Conservation (phyloP, 1,140 invertebrate genomes). For the Maniola jurtina region DNA sequence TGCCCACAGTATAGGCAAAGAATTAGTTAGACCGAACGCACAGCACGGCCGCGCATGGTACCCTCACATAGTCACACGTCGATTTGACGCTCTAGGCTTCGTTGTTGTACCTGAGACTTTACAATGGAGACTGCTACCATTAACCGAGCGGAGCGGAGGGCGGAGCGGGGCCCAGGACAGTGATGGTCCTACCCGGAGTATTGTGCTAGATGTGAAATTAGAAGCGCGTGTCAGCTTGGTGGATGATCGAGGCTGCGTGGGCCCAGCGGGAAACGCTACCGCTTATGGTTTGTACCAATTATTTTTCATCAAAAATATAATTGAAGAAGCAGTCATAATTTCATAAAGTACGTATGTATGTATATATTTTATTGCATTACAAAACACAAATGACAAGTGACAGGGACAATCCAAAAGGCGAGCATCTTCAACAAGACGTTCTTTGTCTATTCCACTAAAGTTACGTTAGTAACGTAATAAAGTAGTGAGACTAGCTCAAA, state of each 20-base stretch:
- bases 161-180: slow-evolving; percentile 21
- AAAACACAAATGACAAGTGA: too few relatives aligned
- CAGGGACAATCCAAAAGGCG: too few relatives aligned
- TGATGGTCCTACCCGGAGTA: slow-evolving; percentile 17
- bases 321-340: too few relatives aligned
- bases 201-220: slow-evolving; percentile 50
- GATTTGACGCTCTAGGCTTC: slow-evolving; percentile 40
- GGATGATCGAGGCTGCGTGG: slow-evolving; percentile 60
- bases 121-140: slow-evolving; percentile 49
- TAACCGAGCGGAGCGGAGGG: slow-evolving; percentile 39
- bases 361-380: too few relatives aligned
- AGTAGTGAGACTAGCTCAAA: too few relatives aligned
- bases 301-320: too few relatives aligned
- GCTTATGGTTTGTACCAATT: slow-evolving; percentile 62
- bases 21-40: slow-evolving; percentile 53
- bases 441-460: too few relatives aligned
- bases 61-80: slow-evolving; percentile 44
- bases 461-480: too few relatives aligned
- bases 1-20: slow-evolving; percentile 57
- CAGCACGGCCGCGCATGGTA: slow-evolving; percentile 61
- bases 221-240: slow-evolving; percentile 61
- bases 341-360: too few relatives aligned
- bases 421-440: too few relatives aligned
- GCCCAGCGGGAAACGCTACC: slow-evolving; percentile 62
- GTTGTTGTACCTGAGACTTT: slow-evolving; percentile 46